These are phyloP conservation scores for Acanthornis magna DNA, from an alignment of 2,797 vertebrate genomes.

Conservation along the genomic window DNA sequence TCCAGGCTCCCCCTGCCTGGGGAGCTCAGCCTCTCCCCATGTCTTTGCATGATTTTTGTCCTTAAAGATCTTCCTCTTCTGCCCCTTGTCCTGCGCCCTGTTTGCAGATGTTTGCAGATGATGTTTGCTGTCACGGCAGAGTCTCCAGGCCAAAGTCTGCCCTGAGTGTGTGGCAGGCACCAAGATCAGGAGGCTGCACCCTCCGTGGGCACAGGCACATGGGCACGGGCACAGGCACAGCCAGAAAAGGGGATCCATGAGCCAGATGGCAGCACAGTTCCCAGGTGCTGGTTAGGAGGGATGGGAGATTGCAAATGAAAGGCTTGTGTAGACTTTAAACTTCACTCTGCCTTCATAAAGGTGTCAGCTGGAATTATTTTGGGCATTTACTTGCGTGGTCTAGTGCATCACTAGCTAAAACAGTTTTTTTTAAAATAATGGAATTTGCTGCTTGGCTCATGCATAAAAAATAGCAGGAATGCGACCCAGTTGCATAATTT, in stretches of 20 bases:
- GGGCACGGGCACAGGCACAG: neutral
- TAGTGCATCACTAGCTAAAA: slow-evolving; percentile 64
- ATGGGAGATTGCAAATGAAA: slow-evolving; percentile 37
- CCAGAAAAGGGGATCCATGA: neutral
- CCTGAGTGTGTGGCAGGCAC: neutral
- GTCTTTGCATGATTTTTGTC: neutral
- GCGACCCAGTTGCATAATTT: slow-evolving; percentile 68
- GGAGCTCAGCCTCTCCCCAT: neutral
- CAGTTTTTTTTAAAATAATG: slow-evolving; percentile 61
- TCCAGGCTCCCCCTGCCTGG: neutral
- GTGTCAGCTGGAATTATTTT: slow-evolving; percentile 64
- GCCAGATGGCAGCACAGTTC: neutral
- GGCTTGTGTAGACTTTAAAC: slow-evolving; percentile 40
- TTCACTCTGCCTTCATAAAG: slow-evolving; percentile 59
- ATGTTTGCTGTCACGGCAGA: neutral
- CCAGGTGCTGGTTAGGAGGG: neutral
- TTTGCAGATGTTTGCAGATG: neutral
- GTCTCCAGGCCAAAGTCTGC: neutral
- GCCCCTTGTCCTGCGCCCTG: neutral
- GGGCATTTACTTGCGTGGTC: slow-evolving; percentile 61
- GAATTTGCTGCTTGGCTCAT: slow-evolving; percentile 62
- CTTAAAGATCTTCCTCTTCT: neutral
- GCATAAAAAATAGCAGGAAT: slow-evolving; percentile 58
- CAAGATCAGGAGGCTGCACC: neutral
- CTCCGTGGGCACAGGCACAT: accelerated